Percentiles rank a stretch among this genome's conserved stretches.
Conservation (phyloP, 2,888 invertebrate species). For the Lysandra bellargus region DNA sequence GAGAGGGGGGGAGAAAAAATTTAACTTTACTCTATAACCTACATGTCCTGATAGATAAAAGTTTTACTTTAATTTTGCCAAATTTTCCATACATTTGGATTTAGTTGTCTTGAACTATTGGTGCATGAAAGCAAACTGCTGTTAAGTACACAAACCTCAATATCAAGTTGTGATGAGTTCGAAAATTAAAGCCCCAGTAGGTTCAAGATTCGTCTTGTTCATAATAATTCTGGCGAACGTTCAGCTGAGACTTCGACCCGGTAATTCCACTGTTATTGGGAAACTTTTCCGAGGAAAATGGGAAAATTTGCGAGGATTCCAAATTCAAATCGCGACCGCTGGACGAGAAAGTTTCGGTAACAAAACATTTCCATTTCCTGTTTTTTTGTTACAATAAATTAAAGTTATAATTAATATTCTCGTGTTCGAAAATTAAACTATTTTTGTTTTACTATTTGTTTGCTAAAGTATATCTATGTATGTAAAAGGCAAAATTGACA, state of each 20-base stretch:
- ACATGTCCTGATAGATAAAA: too few species aligned
- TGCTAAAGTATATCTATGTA: background rate
- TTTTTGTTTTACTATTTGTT: background rate
- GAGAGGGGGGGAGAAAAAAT: too few species aligned
- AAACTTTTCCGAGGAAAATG: background rate
- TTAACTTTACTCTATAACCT: too few species aligned
- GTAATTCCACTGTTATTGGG: constrained; percentile 6
- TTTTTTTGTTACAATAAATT: background rate
- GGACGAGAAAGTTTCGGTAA: constrained; percentile 2
- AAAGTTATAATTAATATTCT: background rate
- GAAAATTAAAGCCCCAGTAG: background rate
- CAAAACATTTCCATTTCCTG: background rate
- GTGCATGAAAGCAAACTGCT: too few species aligned
- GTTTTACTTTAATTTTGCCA: too few species aligned
- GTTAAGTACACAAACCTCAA: background rate
- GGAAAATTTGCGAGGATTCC: background rate
- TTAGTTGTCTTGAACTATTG: too few species aligned
- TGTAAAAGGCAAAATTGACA: too few species aligned
- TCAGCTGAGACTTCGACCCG: background rate
- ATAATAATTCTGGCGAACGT: background rate
- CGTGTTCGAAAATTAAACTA: background rate
- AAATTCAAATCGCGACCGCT: background rate
- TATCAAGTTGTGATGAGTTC: background rate
- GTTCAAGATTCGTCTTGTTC: background rate
- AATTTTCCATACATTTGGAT: too few species aligned